Evolutionary conservation across 2,113 vertebrate genomes (phyloP).

Genomic region (Sakesphorus luctuosus): DNA sequence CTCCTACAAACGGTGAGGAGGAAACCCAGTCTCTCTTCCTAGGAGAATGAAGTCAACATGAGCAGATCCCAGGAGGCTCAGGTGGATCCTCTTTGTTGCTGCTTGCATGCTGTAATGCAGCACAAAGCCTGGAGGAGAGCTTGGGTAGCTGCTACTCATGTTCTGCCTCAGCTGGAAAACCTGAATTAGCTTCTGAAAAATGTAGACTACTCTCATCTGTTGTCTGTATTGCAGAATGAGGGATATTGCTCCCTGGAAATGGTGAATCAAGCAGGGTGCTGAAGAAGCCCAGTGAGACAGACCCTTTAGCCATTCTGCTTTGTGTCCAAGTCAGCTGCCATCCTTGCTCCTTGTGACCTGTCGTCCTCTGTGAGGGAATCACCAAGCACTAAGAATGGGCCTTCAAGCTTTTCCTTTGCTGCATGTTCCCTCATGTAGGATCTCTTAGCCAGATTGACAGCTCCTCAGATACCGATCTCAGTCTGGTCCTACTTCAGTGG

Average conservation of each 20-base stretch:
- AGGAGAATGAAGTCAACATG: not conserved
- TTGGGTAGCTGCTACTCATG: not conserved
- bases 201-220: not conserved
- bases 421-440: not conserved
- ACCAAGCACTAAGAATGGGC: fast-evolving
- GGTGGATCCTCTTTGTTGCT: not conserved
- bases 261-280: not conserved
- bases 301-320: not conserved
- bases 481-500: not conserved
- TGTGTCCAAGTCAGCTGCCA: not conserved
- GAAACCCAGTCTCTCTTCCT: not conserved
- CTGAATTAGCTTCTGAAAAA: not conserved
- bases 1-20: not conserved
- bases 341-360: fast-evolving
- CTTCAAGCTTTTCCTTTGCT: not conserved
- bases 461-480: not conserved
- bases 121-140: not conserved
- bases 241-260: not conserved
- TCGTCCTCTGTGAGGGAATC: not conserved
- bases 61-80: not conserved
- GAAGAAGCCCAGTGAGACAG: not conserved
- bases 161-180: not conserved
- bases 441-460: not conserved
- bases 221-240: not conserved
- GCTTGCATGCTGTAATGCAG: not conserved